phyloP scores from a whole-genome alignment of 2,797 vertebrate species.

The Aeoliscus strigatus region DNA sequence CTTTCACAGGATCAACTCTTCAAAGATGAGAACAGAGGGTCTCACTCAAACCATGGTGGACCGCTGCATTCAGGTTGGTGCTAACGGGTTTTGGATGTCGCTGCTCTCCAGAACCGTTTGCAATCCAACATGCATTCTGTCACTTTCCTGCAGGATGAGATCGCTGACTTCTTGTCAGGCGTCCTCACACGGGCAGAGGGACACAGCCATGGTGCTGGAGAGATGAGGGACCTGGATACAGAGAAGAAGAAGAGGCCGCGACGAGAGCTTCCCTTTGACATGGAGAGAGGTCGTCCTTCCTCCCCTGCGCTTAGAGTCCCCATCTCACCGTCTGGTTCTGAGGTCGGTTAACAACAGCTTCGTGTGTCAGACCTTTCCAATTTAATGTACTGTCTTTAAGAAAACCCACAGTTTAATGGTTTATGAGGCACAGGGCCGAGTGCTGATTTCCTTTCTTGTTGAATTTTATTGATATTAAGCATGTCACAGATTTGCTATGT shows the following conservation, averaged over 20 bases:
- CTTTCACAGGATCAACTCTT: constrained; percentile 85
- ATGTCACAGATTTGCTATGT: too few relatives aligned
- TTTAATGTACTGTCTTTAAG: too few relatives aligned
- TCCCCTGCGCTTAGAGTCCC: constrained; percentile 86
- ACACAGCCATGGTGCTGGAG: constrained; percentile 78
- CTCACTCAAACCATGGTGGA: constrained; percentile 98
- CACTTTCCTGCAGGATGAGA: constrained; percentile 83
- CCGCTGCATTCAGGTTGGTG: constrained; percentile 90
- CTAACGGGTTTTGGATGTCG: neutral
- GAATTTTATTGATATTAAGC: too few relatives aligned
- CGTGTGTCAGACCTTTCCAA: too few relatives aligned
- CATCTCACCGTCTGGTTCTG: constrained; percentile 89
- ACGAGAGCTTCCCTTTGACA: constrained; percentile 87
- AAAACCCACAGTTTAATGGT: too few relatives aligned
- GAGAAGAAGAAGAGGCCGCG: constrained; percentile 89
- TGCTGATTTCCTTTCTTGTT: too few relatives aligned
- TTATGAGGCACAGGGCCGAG: too few relatives aligned
- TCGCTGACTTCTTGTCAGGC: constrained; percentile 90
- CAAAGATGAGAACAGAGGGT: constrained; percentile 92
- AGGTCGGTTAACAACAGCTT: constrained; percentile 68
- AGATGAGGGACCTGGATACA: constrained; percentile 88
- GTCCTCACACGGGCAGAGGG: constrained; percentile 86
- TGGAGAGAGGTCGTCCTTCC: constrained; percentile 84
- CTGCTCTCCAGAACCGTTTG: neutral
- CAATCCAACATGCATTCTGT: neutral